A percentile compares a stretch with the other conserved stretches of the same genome.
These are phyloP conservation scores for Sylvilagus bachmani DNA, from an alignment of 2,113 vertebrate species.

Conservation along the genomic window DNA sequence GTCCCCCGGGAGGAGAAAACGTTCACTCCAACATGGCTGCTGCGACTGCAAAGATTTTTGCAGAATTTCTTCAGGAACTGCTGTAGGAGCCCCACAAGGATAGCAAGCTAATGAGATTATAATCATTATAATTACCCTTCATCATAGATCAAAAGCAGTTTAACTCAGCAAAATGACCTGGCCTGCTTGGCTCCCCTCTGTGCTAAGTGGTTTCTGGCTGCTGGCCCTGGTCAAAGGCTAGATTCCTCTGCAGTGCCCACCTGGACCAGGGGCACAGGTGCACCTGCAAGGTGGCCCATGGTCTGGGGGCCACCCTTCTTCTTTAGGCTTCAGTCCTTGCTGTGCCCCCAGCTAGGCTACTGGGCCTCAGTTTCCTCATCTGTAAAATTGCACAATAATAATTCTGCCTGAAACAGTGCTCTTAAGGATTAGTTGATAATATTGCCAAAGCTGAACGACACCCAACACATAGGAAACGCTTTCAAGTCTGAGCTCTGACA, in stretches of 20 bases:
- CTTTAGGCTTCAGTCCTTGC: not conserved
- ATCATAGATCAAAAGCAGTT: conserved; percentile 73
- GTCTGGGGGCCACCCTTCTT: not conserved
- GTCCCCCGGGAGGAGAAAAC: conserved; percentile 59
- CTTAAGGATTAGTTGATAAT: not conserved
- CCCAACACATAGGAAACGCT: not conserved
- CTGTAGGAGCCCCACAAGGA: conserved; percentile 64
- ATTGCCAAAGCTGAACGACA: not conserved
- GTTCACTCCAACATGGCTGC: conserved; percentile 81
- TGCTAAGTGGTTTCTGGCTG: conserved; percentile 30
- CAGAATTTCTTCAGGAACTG: conserved; percentile 65
- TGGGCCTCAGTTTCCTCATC: not conserved
- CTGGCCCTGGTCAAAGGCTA: conserved; percentile 13
- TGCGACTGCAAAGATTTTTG: conserved; percentile 42
- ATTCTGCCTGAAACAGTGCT: not conserved
- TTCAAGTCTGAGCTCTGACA: not conserved
- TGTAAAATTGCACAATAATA: not conserved
- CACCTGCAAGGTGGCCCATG: too few relatives aligned
- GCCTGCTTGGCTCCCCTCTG: not conserved
- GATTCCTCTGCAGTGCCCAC: not conserved
- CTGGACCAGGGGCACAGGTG: not conserved
- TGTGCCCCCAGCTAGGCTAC: not conserved
- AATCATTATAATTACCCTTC: conserved; percentile 79
- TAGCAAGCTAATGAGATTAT: conserved; percentile 75
- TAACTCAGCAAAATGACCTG: conserved; percentile 71